A percentile compares a stretch with the other conserved stretches of the same genome.
phyloP scores from a whole-genome alignment of 1,140 invertebrate species.

The Drosophila littoralis region DNA sequence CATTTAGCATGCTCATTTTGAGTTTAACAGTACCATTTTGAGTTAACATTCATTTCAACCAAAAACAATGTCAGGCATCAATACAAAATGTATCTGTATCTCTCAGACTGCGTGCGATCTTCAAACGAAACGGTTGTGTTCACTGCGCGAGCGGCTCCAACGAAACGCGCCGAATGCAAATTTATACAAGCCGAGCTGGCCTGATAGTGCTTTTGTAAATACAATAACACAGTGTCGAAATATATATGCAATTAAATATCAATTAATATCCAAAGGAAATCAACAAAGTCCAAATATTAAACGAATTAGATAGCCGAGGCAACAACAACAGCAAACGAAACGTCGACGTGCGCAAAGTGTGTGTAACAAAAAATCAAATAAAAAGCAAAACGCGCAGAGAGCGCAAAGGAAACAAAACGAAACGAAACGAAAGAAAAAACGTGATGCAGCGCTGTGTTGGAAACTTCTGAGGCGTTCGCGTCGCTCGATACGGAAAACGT shows the following conservation, averaged over 20 bases:
- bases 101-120: constrained; percentile 77
- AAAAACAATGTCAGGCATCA: constrained; percentile 28
- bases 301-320: constrained; percentile 57
- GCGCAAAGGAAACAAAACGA: constrained; percentile 37
- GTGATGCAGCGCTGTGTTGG: constrained; percentile 47
- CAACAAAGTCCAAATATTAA: constrained; percentile 30
- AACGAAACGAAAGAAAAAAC: constrained; percentile 56
- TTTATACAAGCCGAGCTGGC: constrained; percentile 35
- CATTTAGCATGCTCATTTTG: constrained; percentile 32
- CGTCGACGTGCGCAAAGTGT: constrained; percentile 70
- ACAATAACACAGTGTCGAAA: constrained; percentile 24
- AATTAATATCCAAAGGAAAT: constrained; percentile 25
- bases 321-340: constrained; percentile 43
- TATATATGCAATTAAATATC: constrained; percentile 10
- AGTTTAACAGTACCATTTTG: constrained; percentile 46
- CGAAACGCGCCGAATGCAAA: constrained; percentile 45
- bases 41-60: constrained; percentile 30
- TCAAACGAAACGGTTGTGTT: constrained; percentile 79
- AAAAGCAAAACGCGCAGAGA: constrained; percentile 40
- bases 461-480: constrained; percentile 58
- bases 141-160: constrained; percentile 49
- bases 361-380: constrained; percentile 50
- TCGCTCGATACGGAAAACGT: constrained; percentile 48
- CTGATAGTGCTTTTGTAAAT: constrained; percentile 31
- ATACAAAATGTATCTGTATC: constrained; percentile 52